Percentiles rank a stretch among this genome's conserved stretches.
Conservation (phyloP, 2,888 invertebrate genomes). For the Lasioglossum vierecki region DNA sequence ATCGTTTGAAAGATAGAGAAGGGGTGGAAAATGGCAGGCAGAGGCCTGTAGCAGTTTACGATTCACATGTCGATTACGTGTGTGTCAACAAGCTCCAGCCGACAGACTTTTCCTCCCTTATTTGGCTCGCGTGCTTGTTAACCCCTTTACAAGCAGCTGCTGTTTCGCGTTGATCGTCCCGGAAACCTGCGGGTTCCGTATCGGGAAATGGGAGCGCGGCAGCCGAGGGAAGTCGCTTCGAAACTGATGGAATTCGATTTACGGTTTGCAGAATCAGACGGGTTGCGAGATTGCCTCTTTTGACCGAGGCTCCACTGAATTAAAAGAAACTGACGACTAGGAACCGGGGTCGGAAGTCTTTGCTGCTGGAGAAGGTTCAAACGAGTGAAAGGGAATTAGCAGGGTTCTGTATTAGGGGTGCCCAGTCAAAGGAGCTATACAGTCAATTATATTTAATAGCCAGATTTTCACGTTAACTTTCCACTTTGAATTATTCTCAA, state of each 20-base stretch:
- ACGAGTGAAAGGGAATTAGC: slow-evolving; percentile 1
- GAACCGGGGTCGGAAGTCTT: background rate
- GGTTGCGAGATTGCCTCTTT: slow-evolving; percentile 25
- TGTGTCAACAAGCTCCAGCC: slow-evolving; percentile 39
- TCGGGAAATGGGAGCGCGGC: slow-evolving; percentile 28
- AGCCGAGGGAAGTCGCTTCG: slow-evolving; percentile 23
- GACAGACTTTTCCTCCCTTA: slow-evolving; percentile 48
- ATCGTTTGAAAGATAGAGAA: background rate
- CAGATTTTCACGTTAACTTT: background rate
- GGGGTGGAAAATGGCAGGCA: background rate
- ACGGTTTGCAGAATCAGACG: slow-evolving; percentile 4
- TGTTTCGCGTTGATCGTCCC: slow-evolving; percentile 37
- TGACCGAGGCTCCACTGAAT: slow-evolving; percentile 14
- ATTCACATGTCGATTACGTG: slow-evolving; percentile 42
- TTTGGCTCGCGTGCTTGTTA: slow-evolving; percentile 53
- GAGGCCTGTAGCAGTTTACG: slow-evolving; percentile 30
- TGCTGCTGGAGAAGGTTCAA: background rate
- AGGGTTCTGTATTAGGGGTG: background rate
- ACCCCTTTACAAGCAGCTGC: slow-evolving; percentile 35
- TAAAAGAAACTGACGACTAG: slow-evolving; percentile 20
- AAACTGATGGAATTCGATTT: slow-evolving; percentile 44
- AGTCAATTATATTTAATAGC: background rate
- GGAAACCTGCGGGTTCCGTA: slow-evolving; percentile 24
- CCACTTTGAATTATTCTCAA: background rate
- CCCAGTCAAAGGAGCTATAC: background rate